Evolutionary conservation across 2,797 vertebrate species (phyloP), one percentile per base, ranked within the genome.

Genomic region (Clarias laeviceps): DNA sequence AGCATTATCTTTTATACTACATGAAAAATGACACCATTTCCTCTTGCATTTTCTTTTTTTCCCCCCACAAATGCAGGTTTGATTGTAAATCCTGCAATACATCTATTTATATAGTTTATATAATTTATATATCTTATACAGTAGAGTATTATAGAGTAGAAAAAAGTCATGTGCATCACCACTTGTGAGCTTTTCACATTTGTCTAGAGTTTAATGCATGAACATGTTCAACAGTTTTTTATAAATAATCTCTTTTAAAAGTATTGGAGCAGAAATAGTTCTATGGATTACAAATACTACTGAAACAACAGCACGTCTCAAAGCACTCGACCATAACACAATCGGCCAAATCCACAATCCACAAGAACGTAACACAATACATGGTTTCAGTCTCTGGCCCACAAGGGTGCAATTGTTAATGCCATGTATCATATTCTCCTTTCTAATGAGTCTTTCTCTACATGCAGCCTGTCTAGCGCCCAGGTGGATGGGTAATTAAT

Each of bases 341-440:
- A 84, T n/a, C n/a, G n/a, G n/a, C n/a, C n/a, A n/a, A n/a, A n/a
- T 70, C 70, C 56, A 80, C 86, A 83, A 65, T 18, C 32, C 37
- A 65, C 80, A 79, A 82, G 83, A 79, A 79, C 79, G 90, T 87
- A 90, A 91, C 77, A 40, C 56, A 88, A 91, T 65, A 86, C 88
- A 59, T 62, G 72, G 57, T 87, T 77, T 76, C 76, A 37, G 62
- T 84, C 84, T 77, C 83, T 29, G 78, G 81, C 68, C 54, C 86
- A 91, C 90, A 90, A 89, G 87, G 88, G 76, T 17, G 57, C 88
- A 88, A 83, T 91, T 91, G 89, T 90, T 88, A 82, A 86, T 32
- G 72, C 59, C 50, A 56, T 22, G 62, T 82, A 89, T 89, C 88
- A 87, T 85, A 84, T 89, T 90, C 87, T 65, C 22, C 61, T 74